Base-by-base conservation (phyloP, 1,140 invertebrate species). In the Lepidotrigona ventralis region DNA sequence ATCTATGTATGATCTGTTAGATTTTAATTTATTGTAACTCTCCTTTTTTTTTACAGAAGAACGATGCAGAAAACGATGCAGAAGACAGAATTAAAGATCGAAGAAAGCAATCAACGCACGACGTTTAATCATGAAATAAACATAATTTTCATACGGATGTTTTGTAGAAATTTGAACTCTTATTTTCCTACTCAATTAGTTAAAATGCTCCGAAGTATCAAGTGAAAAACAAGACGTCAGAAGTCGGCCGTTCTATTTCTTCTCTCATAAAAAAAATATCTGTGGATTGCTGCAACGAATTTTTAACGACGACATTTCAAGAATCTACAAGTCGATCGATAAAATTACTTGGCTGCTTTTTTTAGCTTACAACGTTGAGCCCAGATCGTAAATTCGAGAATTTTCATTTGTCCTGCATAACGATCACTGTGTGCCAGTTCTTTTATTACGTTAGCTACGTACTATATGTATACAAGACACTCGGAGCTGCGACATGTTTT, bases 261-360 rank as follows among this genome's bases (percentile, higher is more conserved):
- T 9, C 14, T 17, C 68, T 70, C 68, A n/a, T 70, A 70, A 51
- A 15, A 70, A 70, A 64, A 33, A 33, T n/a, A n/a, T 15, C 21
- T 12, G 12, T 14, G 29, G 51, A 33, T 23, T 8, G 51, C 21
- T 23, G n/a, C 19, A 56, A 29, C n/a, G 26, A 73, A 72, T 54
- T 54, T 73, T 73, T 73, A 53, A 73, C 26, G 53, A 4, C 17
- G 9, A 26, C 26, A 73, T 56, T n/a, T 33, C 53, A 23, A 21
- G 51, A 56, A 73, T 53, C 53, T 33, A 56, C 26, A 73, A 73
- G 72, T 56, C 72, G 72, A 73, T 73, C 72, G 21, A 73, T 73
- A 56, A 73, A 73, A 73, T 73, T 73, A 73, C 51, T 73, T 73
- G 15, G 68, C 12, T n/a, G 72, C 53, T 73, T 53, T 73, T 73